phyloP scores from a whole-genome alignment of 2,888 invertebrate species.

The Drosophila dives region DNA sequence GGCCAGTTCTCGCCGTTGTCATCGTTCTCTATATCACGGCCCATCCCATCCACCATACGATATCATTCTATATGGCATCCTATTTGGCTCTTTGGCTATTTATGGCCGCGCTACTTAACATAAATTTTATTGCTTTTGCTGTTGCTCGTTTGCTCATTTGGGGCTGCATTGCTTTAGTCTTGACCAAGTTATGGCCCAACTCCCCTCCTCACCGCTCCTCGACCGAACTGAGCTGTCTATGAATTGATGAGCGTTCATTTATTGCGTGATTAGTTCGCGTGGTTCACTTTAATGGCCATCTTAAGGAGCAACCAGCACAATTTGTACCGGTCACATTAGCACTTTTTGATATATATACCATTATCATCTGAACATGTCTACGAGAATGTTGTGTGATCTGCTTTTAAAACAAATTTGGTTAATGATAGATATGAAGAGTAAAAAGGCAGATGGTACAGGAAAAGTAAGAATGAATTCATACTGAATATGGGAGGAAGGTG shows the following conservation, averaged over 20 bases:
- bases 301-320: conserved; percentile 58
- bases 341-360: conserved; percentile 53
- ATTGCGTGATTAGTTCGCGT: conserved; percentile 76
- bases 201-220: not conserved
- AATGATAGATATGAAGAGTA: conserved; percentile 9
- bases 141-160: conserved; percentile 71
- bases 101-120: conserved; percentile 77
- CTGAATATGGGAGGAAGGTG: not conserved
- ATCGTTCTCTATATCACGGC: conserved; percentile 49
- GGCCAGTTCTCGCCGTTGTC: conserved; percentile 33
- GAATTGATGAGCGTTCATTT: conserved; percentile 79
- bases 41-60: conserved; percentile 40
- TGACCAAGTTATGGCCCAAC: conserved; percentile 40
- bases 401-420: not conserved
- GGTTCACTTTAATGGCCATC: conserved; percentile 53
- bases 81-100: conserved; percentile 70
- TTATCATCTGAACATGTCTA: conserved; percentile 24
- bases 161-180: conserved; percentile 66
- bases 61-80: conserved; percentile 34
- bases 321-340: conserved; percentile 65
- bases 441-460: not conserved
- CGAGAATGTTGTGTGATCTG: not conserved
- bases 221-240: conserved; percentile 48
- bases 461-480: not conserved
- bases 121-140: conserved; percentile 76